These are phyloP conservation scores for Fabriciana adippe DNA, from an alignment of 2,888 invertebrate species.

Conservation along the genomic window DNA sequence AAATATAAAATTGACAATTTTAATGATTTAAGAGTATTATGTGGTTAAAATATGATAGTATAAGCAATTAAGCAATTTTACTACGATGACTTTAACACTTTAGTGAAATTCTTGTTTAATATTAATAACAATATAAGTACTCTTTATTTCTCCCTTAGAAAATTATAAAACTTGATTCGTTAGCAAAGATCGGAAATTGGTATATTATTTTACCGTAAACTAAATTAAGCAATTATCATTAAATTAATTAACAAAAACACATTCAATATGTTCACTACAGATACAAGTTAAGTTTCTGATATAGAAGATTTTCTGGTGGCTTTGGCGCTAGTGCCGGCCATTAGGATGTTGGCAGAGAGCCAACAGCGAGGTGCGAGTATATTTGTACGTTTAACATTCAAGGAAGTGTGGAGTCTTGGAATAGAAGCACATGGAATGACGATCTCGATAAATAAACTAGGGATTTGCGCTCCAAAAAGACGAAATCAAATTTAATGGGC, in stretches of 20 bases:
- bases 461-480: slow-evolving; percentile 33
- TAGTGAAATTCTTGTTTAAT: too few species aligned
- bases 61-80: too few species aligned
- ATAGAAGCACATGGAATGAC: slow-evolving; percentile 70
- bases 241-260: slow-evolving; percentile 24
- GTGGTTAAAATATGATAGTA: too few species aligned
- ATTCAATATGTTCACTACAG: slow-evolving; percentile 60
- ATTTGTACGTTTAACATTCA: slow-evolving; percentile 78
- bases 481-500: slow-evolving; percentile 28
- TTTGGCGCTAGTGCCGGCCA: slow-evolving; percentile 71
- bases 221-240: slow-evolving; percentile 12
- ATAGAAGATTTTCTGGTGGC: slow-evolving; percentile 70
- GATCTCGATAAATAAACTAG: slow-evolving; percentile 44
- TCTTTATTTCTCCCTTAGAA: too few species aligned
- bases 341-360: slow-evolving; percentile 74
- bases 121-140: too few species aligned
- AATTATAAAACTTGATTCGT: too few species aligned
- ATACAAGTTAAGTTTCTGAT: slow-evolving; percentile 67
- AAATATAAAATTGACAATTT: too few species aligned
- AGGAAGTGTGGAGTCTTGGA: slow-evolving; percentile 77
- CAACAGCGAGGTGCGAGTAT: slow-evolving; percentile 73
- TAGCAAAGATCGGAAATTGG: too few species aligned
- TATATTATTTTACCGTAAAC: neutral
- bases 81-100: too few species aligned
- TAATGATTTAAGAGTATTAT: too few species aligned